These are phyloP conservation scores for Onychorhynchus coronatus DNA, from an alignment of 2,113 vertebrate genomes.

Conservation along the genomic window DNA sequence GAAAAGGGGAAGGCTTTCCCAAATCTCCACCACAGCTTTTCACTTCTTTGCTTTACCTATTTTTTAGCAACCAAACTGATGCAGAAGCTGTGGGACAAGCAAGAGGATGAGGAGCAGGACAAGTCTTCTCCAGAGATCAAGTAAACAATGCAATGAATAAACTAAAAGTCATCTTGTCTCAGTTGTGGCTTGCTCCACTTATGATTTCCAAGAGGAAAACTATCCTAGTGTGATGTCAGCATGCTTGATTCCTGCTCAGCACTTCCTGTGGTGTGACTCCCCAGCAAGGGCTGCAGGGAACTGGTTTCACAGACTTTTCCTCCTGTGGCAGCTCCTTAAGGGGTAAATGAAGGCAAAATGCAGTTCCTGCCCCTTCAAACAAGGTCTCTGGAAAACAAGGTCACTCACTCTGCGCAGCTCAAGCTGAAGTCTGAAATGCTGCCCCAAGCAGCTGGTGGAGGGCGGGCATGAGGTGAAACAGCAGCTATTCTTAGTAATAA, in stretches of 20 bases:
- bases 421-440: background rate
- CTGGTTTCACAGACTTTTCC: background rate
- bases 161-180: background rate
- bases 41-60: background rate
- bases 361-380: background rate
- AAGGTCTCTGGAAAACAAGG: background rate
- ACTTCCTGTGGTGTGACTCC: background rate
- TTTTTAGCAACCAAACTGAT: background rate
- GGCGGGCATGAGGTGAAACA: background rate
- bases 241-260: background rate
- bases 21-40: background rate
- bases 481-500: background rate
- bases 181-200: background rate
- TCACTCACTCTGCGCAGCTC: background rate
- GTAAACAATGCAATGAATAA: background rate
- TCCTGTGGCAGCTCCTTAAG: background rate
- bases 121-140: background rate
- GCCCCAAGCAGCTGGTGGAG: background rate
- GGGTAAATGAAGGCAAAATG: background rate
- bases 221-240: background rate
- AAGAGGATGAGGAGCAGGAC: background rate
- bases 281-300: background rate
- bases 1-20: background rate
- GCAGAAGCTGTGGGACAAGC: background rate
- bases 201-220: background rate